phyloP scores from a whole-genome alignment of 2,888 invertebrate genomes.

The Vandiemenella viatica region DNA sequence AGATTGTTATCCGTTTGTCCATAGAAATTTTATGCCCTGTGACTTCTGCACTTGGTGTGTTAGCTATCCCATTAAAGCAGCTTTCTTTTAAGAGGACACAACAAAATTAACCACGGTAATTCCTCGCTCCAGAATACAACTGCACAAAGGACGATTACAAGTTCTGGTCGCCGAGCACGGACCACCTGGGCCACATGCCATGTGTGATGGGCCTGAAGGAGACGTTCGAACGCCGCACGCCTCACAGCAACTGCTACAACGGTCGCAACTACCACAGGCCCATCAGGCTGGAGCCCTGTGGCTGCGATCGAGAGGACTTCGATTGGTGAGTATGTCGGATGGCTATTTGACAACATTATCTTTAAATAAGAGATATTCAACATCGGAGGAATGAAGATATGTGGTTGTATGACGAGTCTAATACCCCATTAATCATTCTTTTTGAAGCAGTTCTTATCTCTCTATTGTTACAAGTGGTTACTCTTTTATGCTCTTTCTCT shows the following conservation, averaged over 20 bases:
- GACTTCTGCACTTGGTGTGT: too few relatives aligned
- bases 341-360: too few relatives aligned
- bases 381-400: too few relatives aligned
- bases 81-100: too few relatives aligned
- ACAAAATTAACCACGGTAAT: too few relatives aligned
- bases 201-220: constrained; percentile 69
- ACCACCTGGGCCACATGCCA: constrained; percentile 37
- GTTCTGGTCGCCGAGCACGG: constrained; percentile 62
- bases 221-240: constrained; percentile 56
- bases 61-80: too few relatives aligned
- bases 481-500: too few relatives aligned
- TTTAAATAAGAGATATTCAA: too few relatives aligned
- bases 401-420: too few relatives aligned
- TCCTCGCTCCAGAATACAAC: constrained; percentile 30
- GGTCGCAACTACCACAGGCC: constrained; percentile 60
- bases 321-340: constrained; percentile 49
- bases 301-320: constrained; percentile 66
- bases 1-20: too few relatives aligned
- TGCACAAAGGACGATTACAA: constrained; percentile 69
- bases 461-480: too few relatives aligned
- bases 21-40: too few relatives aligned
- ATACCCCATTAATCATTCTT: neutral
- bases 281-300: constrained; percentile 52
- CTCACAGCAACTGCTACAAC: constrained; percentile 65
- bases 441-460: neutral